These are phyloP conservation scores for Halcyon senegalensis DNA, from an alignment of 2,113 vertebrate species.

Conservation along the genomic window DNA sequence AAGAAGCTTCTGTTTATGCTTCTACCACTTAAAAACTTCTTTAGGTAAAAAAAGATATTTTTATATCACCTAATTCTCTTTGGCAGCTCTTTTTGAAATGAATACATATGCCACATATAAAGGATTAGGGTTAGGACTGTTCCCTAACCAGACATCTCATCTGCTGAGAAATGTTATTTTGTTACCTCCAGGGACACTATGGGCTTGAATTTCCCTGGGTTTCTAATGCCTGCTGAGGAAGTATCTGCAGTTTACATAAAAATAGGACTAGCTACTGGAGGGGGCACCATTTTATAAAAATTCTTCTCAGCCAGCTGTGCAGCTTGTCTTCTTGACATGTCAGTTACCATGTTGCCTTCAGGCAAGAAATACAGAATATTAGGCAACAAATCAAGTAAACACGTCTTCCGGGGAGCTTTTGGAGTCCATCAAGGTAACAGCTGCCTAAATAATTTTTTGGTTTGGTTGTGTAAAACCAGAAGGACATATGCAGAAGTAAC, in stretches of 20 bases:
- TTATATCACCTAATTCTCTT: neutral
- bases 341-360: neutral
- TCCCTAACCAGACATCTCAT: neutral
- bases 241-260: neutral
- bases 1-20: neutral
- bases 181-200: neutral
- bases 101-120: fast-evolving
- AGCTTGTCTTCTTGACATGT: neutral
- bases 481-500: neutral
- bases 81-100: neutral
- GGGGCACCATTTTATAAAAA: neutral
- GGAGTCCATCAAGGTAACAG: neutral
- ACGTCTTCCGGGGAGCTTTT: neutral
- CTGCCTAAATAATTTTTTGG: neutral
- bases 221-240: neutral
- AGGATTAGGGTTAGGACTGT: neutral
- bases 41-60: neutral
- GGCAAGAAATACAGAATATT: neutral
- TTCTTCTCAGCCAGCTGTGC: neutral
- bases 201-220: neutral
- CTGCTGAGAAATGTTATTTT: neutral
- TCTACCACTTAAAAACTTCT: neutral
- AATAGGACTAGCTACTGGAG: neutral
- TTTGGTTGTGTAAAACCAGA: neutral
- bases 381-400: neutral